Conservation (phyloP, 2,888 invertebrate species). For the Temnothorax ravouxi region DNA sequence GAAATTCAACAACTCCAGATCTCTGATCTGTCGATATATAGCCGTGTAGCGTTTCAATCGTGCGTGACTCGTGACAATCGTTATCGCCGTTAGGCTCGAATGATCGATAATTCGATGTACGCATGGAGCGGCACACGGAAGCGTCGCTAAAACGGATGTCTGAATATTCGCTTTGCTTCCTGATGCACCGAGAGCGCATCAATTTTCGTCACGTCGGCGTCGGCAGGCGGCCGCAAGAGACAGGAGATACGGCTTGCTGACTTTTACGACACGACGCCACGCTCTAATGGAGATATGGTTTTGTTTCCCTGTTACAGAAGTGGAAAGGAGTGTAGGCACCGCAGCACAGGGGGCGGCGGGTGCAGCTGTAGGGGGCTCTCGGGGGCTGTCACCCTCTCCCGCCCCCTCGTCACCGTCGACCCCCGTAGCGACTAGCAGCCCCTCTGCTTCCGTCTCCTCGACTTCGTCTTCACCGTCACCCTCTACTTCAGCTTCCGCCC, state of each 20-base stretch:
- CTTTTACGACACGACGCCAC: constrained; percentile 50
- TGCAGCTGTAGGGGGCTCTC: constrained; percentile 79
- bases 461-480: constrained; percentile 74
- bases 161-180: constrained; percentile 36
- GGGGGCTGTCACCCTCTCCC: constrained; percentile 81
- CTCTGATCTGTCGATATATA: neutral
- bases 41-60: neutral
- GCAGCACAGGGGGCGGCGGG: constrained; percentile 80
- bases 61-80: constrained; percentile 28
- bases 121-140: constrained; percentile 10
- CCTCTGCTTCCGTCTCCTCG: constrained; percentile 82
- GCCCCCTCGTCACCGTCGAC: constrained; percentile 82
- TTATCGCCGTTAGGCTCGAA: constrained; percentile 14
- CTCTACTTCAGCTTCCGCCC: constrained; percentile 86
- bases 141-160: constrained; percentile 23
- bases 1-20: neutral
- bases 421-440: constrained; percentile 85
- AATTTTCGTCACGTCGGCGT: constrained; percentile 55
- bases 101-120: constrained; percentile 32
- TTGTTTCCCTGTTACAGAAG: constrained; percentile 79
- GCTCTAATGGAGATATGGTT: constrained; percentile 51
- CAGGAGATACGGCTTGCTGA: constrained; percentile 54
- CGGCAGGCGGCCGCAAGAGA: constrained; percentile 42
- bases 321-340: constrained; percentile 78
- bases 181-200: constrained; percentile 42